These are phyloP conservation scores for Coenonympha arcania DNA, from an alignment of 2,888 invertebrate species.

Conservation along the genomic window DNA sequence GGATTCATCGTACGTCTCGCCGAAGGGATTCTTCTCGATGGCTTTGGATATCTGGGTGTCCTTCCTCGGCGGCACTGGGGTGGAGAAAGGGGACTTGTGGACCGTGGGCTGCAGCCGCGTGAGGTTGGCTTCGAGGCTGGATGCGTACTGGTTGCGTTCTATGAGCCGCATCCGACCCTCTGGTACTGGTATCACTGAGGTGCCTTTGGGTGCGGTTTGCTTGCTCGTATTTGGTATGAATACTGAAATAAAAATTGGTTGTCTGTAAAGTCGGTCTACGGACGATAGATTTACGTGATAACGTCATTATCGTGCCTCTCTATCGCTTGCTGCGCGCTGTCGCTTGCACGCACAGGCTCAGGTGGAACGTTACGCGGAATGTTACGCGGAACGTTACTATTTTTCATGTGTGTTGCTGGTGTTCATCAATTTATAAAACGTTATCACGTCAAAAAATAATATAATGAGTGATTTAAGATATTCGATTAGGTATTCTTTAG, in stretches of 20 bases:
- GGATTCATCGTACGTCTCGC: constrained; percentile 71
- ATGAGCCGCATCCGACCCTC: constrained; percentile 75
- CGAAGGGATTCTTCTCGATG: constrained; percentile 58
- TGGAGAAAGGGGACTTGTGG: constrained; percentile 37
- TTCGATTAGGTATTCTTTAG: no score
- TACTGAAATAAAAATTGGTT: constrained; percentile 50
- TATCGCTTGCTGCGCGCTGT: no score
- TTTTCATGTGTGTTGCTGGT: no score
- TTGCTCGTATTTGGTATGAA: constrained; percentile 49
- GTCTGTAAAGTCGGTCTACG: no score
- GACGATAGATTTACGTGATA: no score
- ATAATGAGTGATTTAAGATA: no score
- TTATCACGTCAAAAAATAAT: no score
- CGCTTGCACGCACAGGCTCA: no score
- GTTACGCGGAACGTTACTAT: no score
- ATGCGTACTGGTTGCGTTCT: constrained; percentile 72
- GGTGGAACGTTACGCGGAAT: no score
- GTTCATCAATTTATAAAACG: no score
- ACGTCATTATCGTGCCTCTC: no score
- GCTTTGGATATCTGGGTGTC: constrained; percentile 43
- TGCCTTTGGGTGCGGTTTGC: constrained; percentile 50
- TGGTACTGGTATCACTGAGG: constrained; percentile 64
- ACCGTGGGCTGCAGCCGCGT: constrained; percentile 46
- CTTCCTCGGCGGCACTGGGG: constrained; percentile 35
- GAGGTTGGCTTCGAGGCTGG: constrained; percentile 77